phyloP scores from a whole-genome alignment of 2,113 vertebrate genomes.

The Pitta sordida region DNA sequence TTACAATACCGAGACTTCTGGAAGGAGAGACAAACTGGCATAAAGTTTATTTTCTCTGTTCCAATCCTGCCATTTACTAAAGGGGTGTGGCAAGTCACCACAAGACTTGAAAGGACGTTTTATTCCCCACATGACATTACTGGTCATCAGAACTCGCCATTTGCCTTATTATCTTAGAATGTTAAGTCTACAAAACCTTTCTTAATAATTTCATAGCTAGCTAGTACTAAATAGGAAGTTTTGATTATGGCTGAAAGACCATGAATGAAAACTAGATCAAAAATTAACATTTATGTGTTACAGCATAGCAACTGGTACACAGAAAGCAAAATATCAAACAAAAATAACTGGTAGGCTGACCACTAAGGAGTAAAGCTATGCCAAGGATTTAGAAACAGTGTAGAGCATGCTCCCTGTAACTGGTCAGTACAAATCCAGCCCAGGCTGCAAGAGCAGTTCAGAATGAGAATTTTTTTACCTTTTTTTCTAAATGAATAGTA shows the following conservation, averaged over 20 bases:
- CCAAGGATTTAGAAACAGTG: background rate
- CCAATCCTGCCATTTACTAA: background rate
- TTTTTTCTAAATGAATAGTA: background rate
- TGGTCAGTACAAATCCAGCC: background rate
- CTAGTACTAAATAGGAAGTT: background rate
- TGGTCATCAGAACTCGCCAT: background rate
- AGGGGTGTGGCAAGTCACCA: background rate
- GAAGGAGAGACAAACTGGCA: background rate
- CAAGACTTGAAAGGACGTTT: background rate
- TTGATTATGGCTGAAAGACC: background rate
- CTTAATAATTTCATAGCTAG: background rate
- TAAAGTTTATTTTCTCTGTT: background rate
- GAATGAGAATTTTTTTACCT: background rate
- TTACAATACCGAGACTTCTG: background rate
- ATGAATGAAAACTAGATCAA: background rate
- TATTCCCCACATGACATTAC: background rate
- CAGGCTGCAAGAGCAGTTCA: background rate
- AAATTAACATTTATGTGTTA: background rate
- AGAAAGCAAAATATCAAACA: background rate
- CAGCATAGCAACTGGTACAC: background rate
- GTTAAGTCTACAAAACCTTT: background rate
- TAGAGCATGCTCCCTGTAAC: background rate
- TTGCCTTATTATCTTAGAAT: background rate
- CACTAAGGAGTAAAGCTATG: background rate
- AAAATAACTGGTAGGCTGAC: background rate